These are phyloP conservation scores for Anguilla obscura DNA, from an alignment of 2,797 vertebrate genomes.

Conservation along the genomic window DNA sequence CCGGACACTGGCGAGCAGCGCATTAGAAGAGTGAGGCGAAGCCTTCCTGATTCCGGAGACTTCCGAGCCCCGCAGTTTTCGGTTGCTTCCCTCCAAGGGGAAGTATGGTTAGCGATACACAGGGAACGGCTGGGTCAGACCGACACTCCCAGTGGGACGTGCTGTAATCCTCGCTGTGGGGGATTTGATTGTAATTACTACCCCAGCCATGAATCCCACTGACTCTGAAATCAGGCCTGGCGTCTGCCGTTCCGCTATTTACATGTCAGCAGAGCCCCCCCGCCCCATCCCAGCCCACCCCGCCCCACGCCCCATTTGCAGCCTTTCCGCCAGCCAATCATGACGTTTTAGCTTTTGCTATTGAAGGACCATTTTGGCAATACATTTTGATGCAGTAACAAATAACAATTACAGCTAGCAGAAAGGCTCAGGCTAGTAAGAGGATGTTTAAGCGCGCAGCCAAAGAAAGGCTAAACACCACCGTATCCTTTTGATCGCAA, in stretches of 20 bases:
- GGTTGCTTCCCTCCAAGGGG: not conserved
- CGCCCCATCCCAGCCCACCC: no score
- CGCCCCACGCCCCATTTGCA: no score
- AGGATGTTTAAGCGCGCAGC: constrained; percentile 10
- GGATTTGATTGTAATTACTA: constrained; percentile 19
- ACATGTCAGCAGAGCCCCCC: not conserved
- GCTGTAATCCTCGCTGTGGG: constrained; percentile 20
- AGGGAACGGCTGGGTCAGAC: not conserved
- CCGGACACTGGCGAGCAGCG: not conserved
- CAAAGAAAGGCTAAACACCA: not conserved
- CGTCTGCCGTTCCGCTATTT: not conserved
- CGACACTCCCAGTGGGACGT: not conserved
- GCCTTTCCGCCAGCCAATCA: not conserved
- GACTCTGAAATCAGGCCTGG: not conserved
- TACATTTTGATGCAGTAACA: not conserved
- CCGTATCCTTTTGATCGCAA: not conserved
- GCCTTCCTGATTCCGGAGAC: not conserved
- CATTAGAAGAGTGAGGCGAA: not conserved
- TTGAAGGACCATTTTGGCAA: not conserved
- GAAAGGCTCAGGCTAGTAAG: not conserved
- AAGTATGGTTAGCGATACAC: not conserved
- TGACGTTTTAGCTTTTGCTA: not conserved
- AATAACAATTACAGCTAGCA: not conserved
- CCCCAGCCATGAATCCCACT: not conserved
- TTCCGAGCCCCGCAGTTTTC: not conserved